Base-by-base conservation (phyloP, 2,888 invertebrate genomes). In the Dolichomitus sp. region DNA sequence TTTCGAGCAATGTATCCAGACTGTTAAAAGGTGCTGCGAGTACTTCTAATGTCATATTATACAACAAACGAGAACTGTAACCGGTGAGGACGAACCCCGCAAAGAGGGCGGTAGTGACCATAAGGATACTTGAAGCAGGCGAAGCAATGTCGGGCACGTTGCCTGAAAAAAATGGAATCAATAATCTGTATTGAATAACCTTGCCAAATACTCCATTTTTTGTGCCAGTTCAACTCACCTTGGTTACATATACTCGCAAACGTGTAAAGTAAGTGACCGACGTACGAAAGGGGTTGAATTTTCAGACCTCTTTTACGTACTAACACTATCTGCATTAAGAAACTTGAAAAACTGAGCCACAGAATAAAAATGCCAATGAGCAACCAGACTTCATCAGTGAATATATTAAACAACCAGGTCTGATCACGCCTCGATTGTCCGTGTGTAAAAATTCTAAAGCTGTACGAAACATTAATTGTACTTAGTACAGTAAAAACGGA, bases 351-450 rank as follows among this genome's bases (percentile, higher is more conserved):
- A 63, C 81, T 83, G 5, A 89, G 27, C 12, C 84, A 2, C 1
- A 87, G 0, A 11, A 88, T 75, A 5, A 75, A 84, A 0, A 59
- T 3, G 9, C 87, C 27, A 30, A 85, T 68, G 6, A 83, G 70
- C 40, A 48, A 72, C 89, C 89, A 89, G 11, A 86, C 80, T 50
- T 69, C 50, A 57, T 11, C 23, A 14, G 89, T 83, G 30, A 87
- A 90, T 48, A 90, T 30, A 40, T 84, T 63, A n/a, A 87, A 6
- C 85, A 90, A 85, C 90, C 89, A 90, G 3, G 65, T 86, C 19
- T 11, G 83, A 30, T 12, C n/a, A 45, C 14, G 73, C 52, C 45
- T 77, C 59, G 2, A 48, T 48, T 17, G 48, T 4, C 48, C 48
- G 6, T 19, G n/a, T 45, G 27, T 19, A 33, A 59, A 66, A 6